Base-by-base conservation (phyloP, 2,888 invertebrate species). In the Thyatira batis region DNA sequence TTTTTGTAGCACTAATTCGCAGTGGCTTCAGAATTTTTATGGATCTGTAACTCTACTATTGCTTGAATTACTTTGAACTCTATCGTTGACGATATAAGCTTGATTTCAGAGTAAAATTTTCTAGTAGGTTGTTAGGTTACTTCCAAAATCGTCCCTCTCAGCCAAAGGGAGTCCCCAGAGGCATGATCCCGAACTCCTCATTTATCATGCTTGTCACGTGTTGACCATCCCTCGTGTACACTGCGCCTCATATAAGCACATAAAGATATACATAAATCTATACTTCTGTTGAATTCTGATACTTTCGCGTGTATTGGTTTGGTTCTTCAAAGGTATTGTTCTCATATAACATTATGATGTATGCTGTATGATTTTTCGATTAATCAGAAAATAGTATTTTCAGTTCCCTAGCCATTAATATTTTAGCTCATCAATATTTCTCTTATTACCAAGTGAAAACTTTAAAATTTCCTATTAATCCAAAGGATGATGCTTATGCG, bases 131-230 rank as follows among this genome's bases (percentile, higher is more conserved):
- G 77, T 77, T 81, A 76, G 76, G 76, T 80, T 88, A 82, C 76
- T 82, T 82, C 67, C 67, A 65, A 63, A 72, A 76, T 64, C 74
- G 69, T 76, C 69, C 68, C 71, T 81, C 75, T 71, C 73, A 82
- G 81, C 81, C 82, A 78, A 81, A 89, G 85, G 84, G 81, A 80
- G 80, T 87, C 90, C 87, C 90, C 63, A 63, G 89, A 84, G 91
- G 86, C 85, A 80, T 90, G 90, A 89, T 88, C 88, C 87, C 87
- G 84, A 81, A 84, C 79, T 87, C 76, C 83, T 85, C 87, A 88
- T 91, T 89, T 89, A 89, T 89, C 89, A 90, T 89, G 85, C 91
- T 86, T 88, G 91, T 90, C 92, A 90, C 90, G 91, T 80, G 84
- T 80, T 91, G 90, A 87, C 91, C 89, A 89, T 90, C 88, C 89